phyloP scores from a whole-genome alignment of 2,888 invertebrate species.

The Chironomus riparius region DNA sequence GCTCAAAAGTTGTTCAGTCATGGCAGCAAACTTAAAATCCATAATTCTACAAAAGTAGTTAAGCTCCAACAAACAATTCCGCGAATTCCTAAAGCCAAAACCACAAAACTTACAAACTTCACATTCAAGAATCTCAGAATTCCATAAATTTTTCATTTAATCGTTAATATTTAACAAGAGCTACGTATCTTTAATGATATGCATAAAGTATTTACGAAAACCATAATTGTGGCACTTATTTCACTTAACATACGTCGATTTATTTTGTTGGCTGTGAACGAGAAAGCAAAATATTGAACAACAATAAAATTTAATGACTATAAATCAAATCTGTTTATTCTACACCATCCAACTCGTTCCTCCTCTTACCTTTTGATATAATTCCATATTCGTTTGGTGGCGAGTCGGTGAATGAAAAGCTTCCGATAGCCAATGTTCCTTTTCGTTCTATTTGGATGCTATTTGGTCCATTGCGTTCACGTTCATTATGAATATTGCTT shows the following conservation, averaged over 20 bases:
- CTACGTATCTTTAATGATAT: constrained; percentile 23
- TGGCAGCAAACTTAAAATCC: too few species aligned
- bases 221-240: constrained; percentile 23
- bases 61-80: too few species aligned
- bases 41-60: too few species aligned
- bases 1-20: too few species aligned
- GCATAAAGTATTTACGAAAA: constrained; percentile 11
- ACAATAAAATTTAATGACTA: neutral
- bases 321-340: neutral
- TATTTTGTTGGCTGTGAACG: neutral
- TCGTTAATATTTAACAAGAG: constrained; percentile 19
- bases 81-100: too few species aligned
- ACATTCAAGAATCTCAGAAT: neutral
- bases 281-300: neutral
- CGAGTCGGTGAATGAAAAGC: constrained; percentile 42
- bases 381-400: constrained; percentile 41
- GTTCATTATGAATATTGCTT: constrained; percentile 31
- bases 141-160: constrained; percentile 1
- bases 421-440: constrained; percentile 41
- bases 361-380: constrained; percentile 8
- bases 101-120: neutral
- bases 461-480: constrained; percentile 13
- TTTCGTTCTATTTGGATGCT: constrained; percentile 35
- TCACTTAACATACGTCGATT: neutral
- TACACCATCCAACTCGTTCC: neutral